These are phyloP conservation scores for Minunthozetes semirufus DNA, from an alignment of 2,888 invertebrate genomes.

Conservation along the genomic window DNA sequence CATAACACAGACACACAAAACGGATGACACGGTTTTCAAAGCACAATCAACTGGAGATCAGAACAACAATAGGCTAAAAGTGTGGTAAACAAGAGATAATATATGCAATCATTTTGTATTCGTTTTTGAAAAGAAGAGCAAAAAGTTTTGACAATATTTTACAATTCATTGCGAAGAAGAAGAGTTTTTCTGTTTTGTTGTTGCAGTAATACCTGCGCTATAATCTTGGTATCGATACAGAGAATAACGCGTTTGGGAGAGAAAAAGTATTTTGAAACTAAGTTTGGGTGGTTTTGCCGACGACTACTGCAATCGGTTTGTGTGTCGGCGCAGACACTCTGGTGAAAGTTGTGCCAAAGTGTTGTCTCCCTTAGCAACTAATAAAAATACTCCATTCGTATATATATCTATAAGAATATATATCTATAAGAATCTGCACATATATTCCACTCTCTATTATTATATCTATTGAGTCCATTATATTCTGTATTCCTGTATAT, in stretches of 20 bases:
- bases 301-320: conserved; percentile 1
- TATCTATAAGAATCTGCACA: neutral
- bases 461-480: neutral
- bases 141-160: neutral
- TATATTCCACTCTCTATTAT: neutral
- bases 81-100: neutral
- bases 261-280: conserved; percentile 25
- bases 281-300: conserved; percentile 18
- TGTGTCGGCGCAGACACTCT: conserved; percentile 2
- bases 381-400: neutral
- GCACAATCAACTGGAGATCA: neutral
- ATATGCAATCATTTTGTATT: neutral
- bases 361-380: neutral
- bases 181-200: neutral
- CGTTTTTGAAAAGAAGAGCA: neutral
- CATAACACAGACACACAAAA: neutral
- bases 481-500: neutral
- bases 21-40: conserved; percentile 11
- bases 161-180: neutral
- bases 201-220: conserved; percentile 22
- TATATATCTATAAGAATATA: neutral
- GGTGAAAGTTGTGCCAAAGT: neutral
- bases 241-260: neutral
- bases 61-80: neutral
- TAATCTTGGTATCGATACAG: neutral